A percentile compares a stretch with the other conserved stretches of the same genome.
Conservation (phyloP, 2,888 invertebrate species). For the Lacanobia oleracea region DNA sequence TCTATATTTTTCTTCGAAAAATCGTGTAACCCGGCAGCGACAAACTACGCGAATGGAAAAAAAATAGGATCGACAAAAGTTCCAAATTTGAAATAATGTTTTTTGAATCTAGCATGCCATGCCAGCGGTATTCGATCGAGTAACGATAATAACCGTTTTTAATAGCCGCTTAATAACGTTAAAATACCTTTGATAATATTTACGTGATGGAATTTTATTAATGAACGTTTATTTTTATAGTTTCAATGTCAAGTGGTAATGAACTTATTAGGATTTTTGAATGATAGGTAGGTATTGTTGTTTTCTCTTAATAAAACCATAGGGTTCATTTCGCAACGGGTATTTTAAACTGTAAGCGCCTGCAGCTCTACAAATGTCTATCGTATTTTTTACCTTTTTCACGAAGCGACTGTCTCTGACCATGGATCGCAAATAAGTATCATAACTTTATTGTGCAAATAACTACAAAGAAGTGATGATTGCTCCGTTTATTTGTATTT, state of each 20-base stretch:
- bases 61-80: constrained; percentile 78
- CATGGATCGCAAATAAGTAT: neutral
- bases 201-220: constrained; percentile 44
- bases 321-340: neutral
- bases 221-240: constrained; percentile 30
- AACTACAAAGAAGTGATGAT: neutral
- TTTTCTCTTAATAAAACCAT: neutral
- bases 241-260: constrained; percentile 6
- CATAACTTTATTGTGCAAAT: neutral
- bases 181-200: constrained; percentile 38
- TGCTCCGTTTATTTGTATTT: neutral
- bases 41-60: constrained; percentile 80
- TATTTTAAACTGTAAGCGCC: neutral
- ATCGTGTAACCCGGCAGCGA: constrained; percentile 75
- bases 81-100: constrained; percentile 78
- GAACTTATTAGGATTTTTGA: constrained; percentile 1
- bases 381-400: neutral
- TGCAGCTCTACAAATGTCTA: neutral
- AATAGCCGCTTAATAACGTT: constrained; percentile 49
- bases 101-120: constrained; percentile 73
- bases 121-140: constrained; percentile 59
- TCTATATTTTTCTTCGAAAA: constrained; percentile 67
- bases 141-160: constrained; percentile 47
- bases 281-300: neutral
- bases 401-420: neutral